phyloP scores from a whole-genome alignment of 1,140 invertebrate genomes.

The Planococcus citri region DNA sequence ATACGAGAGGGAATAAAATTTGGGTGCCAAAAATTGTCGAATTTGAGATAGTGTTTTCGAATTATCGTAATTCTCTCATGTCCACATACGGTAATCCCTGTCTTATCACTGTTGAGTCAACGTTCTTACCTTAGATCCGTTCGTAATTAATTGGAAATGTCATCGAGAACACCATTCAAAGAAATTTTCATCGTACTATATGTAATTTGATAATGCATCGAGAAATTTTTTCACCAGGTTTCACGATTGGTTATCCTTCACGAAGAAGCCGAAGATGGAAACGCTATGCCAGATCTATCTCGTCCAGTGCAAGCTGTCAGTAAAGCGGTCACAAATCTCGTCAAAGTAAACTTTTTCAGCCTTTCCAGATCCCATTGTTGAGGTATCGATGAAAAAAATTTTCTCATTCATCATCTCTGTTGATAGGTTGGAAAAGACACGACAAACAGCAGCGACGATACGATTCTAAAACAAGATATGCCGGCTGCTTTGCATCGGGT shows the following conservation, averaged over 20 bases:
- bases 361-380: too few species aligned
- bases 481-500: slow-evolving; percentile 84
- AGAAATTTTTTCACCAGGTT: slow-evolving; percentile 43
- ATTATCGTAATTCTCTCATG: background rate
- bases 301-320: slow-evolving; percentile 91
- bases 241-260: slow-evolving; percentile 95
- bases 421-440: slow-evolving; percentile 97
- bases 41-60: background rate
- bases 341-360: slow-evolving; percentile 54
- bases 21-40: background rate
- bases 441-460: slow-evolving; percentile 92
- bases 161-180: too few species aligned
- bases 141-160: too few species aligned
- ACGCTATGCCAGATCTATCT: slow-evolving; percentile 97
- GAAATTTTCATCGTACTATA: too few species aligned
- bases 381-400: too few species aligned
- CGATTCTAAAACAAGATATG: slow-evolving; percentile 94
- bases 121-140: background rate
- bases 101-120: slow-evolving; percentile 3
- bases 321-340: slow-evolving; percentile 90
- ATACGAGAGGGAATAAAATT: too few species aligned
- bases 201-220: background rate
- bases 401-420: too few species aligned
- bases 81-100: slow-evolving; percentile 12
- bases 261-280: slow-evolving; percentile 99